These are phyloP conservation scores for Arbacia lixula DNA, from an alignment of 53 echinoderm and acorn worm genomes.

Conservation along the genomic window DNA sequence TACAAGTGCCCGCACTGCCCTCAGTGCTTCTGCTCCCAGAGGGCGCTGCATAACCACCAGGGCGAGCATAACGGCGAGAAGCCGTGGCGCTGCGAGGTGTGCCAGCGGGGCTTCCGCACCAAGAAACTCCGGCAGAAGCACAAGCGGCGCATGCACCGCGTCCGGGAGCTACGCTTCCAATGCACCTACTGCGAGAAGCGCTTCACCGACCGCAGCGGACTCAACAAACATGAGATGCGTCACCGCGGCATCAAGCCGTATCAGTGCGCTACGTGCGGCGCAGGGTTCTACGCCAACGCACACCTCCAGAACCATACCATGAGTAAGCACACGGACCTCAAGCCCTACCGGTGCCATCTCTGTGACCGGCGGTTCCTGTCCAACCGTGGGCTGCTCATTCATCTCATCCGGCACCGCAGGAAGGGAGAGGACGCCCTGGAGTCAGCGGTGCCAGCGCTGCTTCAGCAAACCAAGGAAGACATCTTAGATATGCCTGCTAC, in stretches of 20 bases:
- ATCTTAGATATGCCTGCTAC: too few relatives aligned
- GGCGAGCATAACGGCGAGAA: slow-evolving; percentile 46
- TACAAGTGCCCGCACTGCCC: slow-evolving; percentile 38
- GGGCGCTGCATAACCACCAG: slow-evolving; percentile 44
- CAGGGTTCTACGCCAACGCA: slow-evolving; percentile 27
- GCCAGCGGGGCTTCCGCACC: slow-evolving; percentile 41
- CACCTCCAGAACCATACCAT: slow-evolving; percentile 9
- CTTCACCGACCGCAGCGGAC: slow-evolving; percentile 22
- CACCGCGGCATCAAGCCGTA: slow-evolving; percentile 43
- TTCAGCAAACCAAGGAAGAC: too few relatives aligned
- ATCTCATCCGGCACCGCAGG: slow-evolving; percentile 19
- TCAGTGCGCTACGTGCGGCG: slow-evolving; percentile 26
- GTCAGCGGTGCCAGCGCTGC: too few relatives aligned
- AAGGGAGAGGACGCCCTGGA: too few relatives aligned
- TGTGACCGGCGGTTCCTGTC: slow-evolving; percentile 30
- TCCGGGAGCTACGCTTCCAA: slow-evolving; percentile 24
- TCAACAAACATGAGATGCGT: slow-evolving; percentile 37
- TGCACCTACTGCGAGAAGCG: slow-evolving; percentile 50
- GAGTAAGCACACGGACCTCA: slow-evolving; percentile 33
- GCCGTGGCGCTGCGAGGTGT: slow-evolving; percentile 36
- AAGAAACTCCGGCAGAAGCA: slow-evolving; percentile 29
- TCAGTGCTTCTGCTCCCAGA: slow-evolving; percentile 11
- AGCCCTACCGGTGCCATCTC: slow-evolving; percentile 7
- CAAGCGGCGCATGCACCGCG: slow-evolving; percentile 36
- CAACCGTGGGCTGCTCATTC: slow-evolving; percentile 34